phyloP scores from a whole-genome alignment of 2,888 invertebrate species.

The Cephus rjabovi region DNA sequence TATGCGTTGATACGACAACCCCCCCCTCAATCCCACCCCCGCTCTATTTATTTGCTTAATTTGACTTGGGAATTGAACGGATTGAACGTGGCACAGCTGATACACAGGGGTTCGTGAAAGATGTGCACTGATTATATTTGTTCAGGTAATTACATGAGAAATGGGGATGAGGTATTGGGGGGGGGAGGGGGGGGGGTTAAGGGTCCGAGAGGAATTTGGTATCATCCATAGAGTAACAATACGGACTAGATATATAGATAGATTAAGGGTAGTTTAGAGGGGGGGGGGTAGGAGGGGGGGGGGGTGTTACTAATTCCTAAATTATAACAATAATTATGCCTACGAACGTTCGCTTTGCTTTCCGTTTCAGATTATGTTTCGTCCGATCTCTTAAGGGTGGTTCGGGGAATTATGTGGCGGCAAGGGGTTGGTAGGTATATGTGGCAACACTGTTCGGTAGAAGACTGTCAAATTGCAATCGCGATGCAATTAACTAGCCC shows the following conservation, averaged over 20 bases:
- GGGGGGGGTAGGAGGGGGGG: neutral
- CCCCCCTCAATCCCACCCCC: neutral
- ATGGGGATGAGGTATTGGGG: neutral
- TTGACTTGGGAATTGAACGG: constrained; percentile 23
- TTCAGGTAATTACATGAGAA: constrained; percentile 21
- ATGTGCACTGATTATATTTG: constrained; percentile 21
- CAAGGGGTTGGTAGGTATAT: neutral
- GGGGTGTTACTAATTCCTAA: constrained; percentile 2
- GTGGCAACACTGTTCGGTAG: neutral
- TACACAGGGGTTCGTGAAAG: constrained; percentile 14
- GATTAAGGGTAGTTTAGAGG: neutral
- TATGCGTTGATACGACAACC: neutral
- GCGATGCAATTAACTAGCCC: neutral
- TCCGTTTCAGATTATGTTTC: neutral
- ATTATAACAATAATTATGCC: constrained; percentile 16
- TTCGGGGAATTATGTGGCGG: neutral
- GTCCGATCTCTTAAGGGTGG: neutral
- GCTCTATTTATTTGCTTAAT: constrained; percentile 19
- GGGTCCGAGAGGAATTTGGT: neutral
- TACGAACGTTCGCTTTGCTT: neutral
- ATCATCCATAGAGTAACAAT: neutral
- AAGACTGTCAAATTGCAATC: neutral
- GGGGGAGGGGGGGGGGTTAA: neutral
- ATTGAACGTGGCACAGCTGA: constrained; percentile 18
- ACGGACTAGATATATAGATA: neutral